phyloP scores from a whole-genome alignment of 2,113 vertebrate genomes.

The Todiramphus chloris region DNA sequence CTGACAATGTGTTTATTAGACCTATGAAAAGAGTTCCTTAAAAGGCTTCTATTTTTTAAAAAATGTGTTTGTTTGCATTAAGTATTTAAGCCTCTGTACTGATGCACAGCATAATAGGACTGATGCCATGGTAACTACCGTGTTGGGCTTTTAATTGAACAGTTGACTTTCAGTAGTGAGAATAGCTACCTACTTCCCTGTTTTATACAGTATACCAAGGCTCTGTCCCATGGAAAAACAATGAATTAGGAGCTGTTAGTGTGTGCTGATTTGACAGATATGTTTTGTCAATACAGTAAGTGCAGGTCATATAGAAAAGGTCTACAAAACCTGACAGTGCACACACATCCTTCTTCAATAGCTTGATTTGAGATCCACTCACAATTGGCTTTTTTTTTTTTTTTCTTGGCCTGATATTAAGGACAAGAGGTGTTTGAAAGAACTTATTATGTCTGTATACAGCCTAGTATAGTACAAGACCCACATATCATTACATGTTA shows the following conservation, averaged over 20 bases:
- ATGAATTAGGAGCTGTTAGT: not conserved
- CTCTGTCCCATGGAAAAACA: conserved; percentile 35
- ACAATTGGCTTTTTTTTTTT: conserved; percentile 33
- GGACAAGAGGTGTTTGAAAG: conserved; percentile 20
- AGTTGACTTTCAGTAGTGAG: conserved; percentile 25
- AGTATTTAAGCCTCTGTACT: not conserved
- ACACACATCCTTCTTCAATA: not conserved
- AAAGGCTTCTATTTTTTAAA: not conserved
- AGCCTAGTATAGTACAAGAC: conserved; percentile 43
- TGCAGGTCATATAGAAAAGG: conserved; percentile 1
- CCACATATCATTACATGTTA: not conserved
- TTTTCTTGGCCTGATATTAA: not conserved
- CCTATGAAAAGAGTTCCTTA: not conserved
- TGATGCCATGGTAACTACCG: conserved; percentile 18
- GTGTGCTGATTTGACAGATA: not conserved
- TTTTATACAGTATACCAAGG: conserved; percentile 12
- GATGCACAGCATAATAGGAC: not conserved
- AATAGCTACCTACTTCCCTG: not conserved
- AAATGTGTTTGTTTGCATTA: not conserved
- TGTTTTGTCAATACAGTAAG: conserved; percentile 6
- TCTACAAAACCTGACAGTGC: not conserved
- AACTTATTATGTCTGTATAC: not conserved
- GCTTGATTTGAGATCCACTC: conserved; percentile 44
- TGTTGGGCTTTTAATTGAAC: conserved; percentile 11
- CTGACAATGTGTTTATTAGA: not conserved